These are phyloP conservation scores for Sweltsa coloradensis DNA, from an alignment of 1,140 invertebrate species.

Conservation along the genomic window DNA sequence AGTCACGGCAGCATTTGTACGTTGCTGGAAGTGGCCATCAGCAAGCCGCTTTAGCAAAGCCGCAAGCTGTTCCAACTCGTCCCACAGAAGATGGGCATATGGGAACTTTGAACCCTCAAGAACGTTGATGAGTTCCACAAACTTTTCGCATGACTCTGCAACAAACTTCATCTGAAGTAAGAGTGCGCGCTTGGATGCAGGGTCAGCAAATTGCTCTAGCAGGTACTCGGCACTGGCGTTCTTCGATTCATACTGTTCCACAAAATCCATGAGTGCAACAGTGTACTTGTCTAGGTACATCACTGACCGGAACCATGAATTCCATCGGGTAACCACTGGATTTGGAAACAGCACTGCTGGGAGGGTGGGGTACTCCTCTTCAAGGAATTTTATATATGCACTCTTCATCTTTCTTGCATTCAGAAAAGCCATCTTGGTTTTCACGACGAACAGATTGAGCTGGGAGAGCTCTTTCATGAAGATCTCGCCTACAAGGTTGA, in stretches of 20 bases:
- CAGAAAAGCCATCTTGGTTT: constrained; percentile 4
- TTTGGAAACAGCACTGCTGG: constrained; percentile 5
- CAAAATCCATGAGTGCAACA: neutral
- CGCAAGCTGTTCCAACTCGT: neutral
- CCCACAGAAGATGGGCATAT: neutral
- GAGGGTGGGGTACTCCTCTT: neutral
- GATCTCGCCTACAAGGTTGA: constrained; percentile 5
- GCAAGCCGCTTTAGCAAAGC: neutral
- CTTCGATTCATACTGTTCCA: neutral
- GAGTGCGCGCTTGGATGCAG: neutral
- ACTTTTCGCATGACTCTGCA: neutral
- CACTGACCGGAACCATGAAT: constrained; percentile 7
- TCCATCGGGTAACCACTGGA: constrained; percentile 7
- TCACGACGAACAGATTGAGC: constrained; percentile 4
- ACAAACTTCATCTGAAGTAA: neutral
- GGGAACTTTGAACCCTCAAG: constrained; percentile 6
- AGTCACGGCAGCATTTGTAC: neutral
- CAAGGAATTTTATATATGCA: constrained; percentile 4
- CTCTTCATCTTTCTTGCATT: constrained; percentile 5
- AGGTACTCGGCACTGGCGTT: neutral
- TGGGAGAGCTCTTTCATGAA: neutral
- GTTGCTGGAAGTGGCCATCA: neutral
- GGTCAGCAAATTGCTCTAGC: neutral
- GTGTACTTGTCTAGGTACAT: neutral
- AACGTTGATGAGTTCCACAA: neutral